These are phyloP conservation scores for Polyommatus icarus DNA, from an alignment of 2,888 invertebrate genomes.

Conservation along the genomic window DNA sequence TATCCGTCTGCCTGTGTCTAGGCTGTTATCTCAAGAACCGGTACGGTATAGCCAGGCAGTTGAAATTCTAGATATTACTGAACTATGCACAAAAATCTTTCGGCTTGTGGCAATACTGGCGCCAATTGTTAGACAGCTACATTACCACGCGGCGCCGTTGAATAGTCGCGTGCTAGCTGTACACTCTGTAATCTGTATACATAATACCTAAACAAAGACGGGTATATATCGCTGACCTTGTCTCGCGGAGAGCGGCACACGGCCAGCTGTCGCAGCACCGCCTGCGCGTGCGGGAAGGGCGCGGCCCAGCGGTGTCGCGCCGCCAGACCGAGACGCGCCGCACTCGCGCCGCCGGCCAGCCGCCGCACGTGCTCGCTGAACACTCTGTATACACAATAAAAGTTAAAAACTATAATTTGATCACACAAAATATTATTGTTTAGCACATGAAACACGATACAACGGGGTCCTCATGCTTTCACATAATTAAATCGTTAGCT, in stretches of 20 bases:
- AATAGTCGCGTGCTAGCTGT: constrained; percentile 93
- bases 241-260: constrained; percentile 95
- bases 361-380: constrained; percentile 94
- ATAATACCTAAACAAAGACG: neutral
- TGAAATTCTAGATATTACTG: too few species aligned
- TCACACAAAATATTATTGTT: too few species aligned
- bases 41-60: too few species aligned
- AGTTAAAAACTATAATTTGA: neutral
- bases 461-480: too few species aligned
- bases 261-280: constrained; percentile 91
- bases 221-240: constrained; percentile 74
- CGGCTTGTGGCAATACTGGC: too few species aligned
- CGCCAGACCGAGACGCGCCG: constrained; percentile 90
- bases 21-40: too few species aligned
- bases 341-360: constrained; percentile 86
- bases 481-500: too few species aligned
- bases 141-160: constrained; percentile 79
- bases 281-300: constrained; percentile 97
- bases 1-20: too few species aligned
- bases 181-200: constrained; percentile 85
- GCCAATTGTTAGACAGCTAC: too few species aligned
- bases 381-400: constrained; percentile 80
- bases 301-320: constrained; percentile 87
- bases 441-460: too few species aligned
- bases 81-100: too few species aligned